Conservation (phyloP, 2,113 vertebrate species). For the Seriola dumerili region DNA sequence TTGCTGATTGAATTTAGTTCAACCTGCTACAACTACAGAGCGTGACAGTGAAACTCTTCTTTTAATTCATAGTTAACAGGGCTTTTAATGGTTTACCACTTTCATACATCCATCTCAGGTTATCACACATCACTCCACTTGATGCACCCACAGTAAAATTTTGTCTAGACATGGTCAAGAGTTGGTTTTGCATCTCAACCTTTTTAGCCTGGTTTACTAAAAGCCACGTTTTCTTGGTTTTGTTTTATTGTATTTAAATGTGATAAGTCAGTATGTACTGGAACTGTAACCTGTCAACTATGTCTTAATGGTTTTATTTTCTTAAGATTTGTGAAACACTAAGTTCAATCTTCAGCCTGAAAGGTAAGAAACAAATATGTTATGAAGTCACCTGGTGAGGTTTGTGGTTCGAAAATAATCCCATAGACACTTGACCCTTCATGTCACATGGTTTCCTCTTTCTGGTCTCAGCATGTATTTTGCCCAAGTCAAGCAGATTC, state of each 20-base stretch:
- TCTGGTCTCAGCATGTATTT: neutral
- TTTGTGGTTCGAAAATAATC: conserved; percentile 2
- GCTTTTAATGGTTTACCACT: neutral
- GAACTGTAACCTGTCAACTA: neutral
- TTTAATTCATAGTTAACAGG: neutral
- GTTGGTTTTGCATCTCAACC: neutral
- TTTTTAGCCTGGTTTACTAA: neutral
- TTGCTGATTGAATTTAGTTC: neutral
- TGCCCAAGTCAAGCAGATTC: neutral
- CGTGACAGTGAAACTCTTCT: neutral
- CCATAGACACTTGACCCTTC: neutral
- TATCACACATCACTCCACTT: neutral
- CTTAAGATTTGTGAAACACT: no score
- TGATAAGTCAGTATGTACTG: neutral
- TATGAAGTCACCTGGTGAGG: neutral
- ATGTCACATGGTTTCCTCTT: neutral
- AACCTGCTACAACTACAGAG: neutral
- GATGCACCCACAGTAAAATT: neutral
- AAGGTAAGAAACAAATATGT: no score
- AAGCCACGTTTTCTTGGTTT: neutral
- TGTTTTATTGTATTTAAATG: no score
- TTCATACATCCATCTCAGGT: neutral
- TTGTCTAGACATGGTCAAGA: neutral
- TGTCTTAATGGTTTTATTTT: neutral
- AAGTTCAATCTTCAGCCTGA: no score